These are phyloP conservation scores for Pelochelys cantorii DNA, from an alignment of 2,797 vertebrate species.

Conservation along the genomic window DNA sequence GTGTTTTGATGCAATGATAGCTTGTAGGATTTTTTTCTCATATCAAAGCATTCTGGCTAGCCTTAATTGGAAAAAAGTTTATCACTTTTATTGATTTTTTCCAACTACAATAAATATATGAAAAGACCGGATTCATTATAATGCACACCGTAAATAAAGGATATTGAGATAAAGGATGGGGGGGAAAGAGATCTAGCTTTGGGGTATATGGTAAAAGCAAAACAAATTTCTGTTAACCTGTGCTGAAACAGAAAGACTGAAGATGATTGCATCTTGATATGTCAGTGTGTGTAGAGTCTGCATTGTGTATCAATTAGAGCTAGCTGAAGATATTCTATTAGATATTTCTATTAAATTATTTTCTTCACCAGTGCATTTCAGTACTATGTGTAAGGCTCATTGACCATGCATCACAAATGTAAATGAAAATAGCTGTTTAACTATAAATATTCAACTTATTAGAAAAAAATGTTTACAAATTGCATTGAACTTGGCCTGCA, in stretches of 20 bases:
- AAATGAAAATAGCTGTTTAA: neutral
- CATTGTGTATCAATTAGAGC: neutral
- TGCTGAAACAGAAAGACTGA: slow-evolving; percentile 29
- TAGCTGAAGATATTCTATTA: slow-evolving; percentile 37
- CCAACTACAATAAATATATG: neutral
- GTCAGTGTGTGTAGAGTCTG: neutral
- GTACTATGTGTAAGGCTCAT: neutral
- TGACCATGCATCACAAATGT: neutral
- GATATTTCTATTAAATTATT: neutral
- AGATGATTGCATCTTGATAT: neutral
- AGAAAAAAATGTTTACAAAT: slow-evolving; percentile 47
- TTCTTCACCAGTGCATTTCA: neutral
- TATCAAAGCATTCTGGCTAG: slow-evolving; percentile 45
- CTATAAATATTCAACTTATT: neutral
- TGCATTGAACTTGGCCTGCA: slow-evolving; percentile 60
- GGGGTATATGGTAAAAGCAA: neutral
- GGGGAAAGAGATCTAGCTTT: neutral
- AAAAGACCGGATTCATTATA: neutral
- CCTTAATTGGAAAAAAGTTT: neutral
- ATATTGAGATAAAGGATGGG: neutral
- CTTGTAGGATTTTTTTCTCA: neutral
- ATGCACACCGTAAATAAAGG: neutral
- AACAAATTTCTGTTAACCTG: slow-evolving; percentile 19
- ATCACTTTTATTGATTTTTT: neutral
- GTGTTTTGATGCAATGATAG: slow-evolving; percentile 47